Percentiles rank a stretch among this genome's conserved stretches.
Conservation (phyloP, 2,797 vertebrate species). For the Discoglossus pictus region DNA sequence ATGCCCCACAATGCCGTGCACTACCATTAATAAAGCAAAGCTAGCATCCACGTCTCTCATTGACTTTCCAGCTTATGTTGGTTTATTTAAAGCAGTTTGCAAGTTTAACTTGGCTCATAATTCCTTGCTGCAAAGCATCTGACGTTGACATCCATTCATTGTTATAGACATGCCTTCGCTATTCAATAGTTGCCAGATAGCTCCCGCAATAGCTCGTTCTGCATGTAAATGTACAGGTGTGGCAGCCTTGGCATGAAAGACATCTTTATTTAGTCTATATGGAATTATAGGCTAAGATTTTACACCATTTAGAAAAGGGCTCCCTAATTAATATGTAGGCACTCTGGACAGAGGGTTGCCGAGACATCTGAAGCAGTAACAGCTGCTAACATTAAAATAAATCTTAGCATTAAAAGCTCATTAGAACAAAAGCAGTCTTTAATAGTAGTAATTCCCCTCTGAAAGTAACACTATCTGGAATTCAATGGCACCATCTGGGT, state of each 20-base stretch:
- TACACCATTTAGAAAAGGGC: neutral
- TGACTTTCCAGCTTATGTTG: too few relatives aligned
- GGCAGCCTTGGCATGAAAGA: neutral
- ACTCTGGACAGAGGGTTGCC: conserved; percentile 1
- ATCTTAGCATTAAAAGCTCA: neutral
- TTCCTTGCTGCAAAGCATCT: conserved; percentile 11
- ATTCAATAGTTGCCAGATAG: neutral
- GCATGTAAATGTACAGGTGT: neutral
- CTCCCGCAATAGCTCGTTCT: neutral
- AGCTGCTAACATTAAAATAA: conserved; percentile 9
- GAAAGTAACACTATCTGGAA: neutral
- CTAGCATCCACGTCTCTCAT: too few relatives aligned
- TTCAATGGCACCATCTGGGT: neutral
- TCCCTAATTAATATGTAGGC: too few relatives aligned
- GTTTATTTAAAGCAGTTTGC: too few relatives aligned
- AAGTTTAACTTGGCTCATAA: too few relatives aligned
- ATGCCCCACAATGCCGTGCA: too few relatives aligned
- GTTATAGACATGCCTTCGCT: neutral
- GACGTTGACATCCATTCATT: neutral
- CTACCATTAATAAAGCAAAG: too few relatives aligned
- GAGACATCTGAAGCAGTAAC: neutral
- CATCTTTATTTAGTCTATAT: neutral
- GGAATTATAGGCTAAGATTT: neutral
- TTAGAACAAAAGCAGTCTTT: neutral
- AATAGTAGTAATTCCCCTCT: neutral